Evolutionary conservation across 2,888 invertebrate species (phyloP).

Genomic region (Poecilobothrus nobilitatus): DNA sequence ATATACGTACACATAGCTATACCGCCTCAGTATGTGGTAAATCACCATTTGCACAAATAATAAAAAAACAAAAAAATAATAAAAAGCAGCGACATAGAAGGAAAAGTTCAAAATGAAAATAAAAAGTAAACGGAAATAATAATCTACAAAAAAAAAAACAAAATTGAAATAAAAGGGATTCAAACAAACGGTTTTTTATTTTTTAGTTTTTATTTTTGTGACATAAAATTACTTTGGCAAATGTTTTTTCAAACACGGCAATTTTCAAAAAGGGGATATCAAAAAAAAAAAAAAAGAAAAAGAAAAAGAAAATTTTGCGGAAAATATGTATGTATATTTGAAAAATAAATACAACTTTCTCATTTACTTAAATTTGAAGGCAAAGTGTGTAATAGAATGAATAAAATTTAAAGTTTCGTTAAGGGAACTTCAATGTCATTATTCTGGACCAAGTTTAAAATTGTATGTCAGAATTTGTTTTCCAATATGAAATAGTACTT

Average conservation of each 20-base stretch:
- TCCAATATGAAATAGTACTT: no score
- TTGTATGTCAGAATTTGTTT: no score
- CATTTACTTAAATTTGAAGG: no score
- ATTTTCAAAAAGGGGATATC: not conserved
- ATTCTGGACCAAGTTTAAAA: no score
- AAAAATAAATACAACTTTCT: not conserved
- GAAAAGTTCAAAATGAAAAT: not conserved
- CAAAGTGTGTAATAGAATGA: no score
- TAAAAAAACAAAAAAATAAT: no score
- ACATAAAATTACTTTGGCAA: not conserved
- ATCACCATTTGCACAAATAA: not conserved
- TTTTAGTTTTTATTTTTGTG: not conserved
- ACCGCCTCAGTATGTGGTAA: not conserved
- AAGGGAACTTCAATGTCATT: no score
- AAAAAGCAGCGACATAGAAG: not conserved
- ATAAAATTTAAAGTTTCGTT: no score
- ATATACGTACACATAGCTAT: not conserved
- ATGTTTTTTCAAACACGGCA: not conserved
- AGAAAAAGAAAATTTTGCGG: not conserved
- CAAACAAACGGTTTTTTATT: not conserved
- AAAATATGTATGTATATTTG: not conserved
- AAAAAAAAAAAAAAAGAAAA: not conserved
- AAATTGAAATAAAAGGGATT: not conserved
- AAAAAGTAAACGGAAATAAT: not conserved
- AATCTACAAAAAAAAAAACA: not conserved